Base-by-base conservation (phyloP, 2,113 vertebrate species). In the Chamaetylas fuelleborni region DNA sequence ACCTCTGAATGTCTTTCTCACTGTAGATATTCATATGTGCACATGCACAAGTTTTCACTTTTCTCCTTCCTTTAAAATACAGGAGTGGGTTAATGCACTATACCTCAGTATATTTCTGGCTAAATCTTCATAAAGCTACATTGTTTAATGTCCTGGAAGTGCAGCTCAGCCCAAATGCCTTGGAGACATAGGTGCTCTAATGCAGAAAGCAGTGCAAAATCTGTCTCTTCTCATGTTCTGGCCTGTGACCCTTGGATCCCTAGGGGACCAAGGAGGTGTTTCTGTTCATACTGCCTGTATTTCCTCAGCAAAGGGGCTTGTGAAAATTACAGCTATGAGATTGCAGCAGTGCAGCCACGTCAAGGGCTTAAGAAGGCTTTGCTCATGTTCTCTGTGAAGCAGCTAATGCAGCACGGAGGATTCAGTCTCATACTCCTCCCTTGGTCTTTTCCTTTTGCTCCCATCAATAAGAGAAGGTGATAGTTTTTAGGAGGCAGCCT, bases 181-280 rank as follows among this genome's bases (percentile, higher is more conserved):
- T 29, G 33, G 65, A 74, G 81, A 94, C 38, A 6, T 60, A 91
- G 92, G 84, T 96, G 84, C 85, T 93, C 14, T 87, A 50, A 85
- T 82, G 84, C 43, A 95, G 87, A 95, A 87, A 93, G 81, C 90
- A 90, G 78, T 24, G 58, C 62, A 29, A 60, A 36, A 72, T 93
- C 86, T 70, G 48, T 71, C 70, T 91, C 36, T 81, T 90, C 61
- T 82, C 61, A 26, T 34, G 76, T 62, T 76, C 50, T 82, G 81
- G 58, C 85, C 92, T 24, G 50, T 96, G 93, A 92, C 92, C 92
- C 83, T 71, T 92, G 60, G 64, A 78, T 66, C 40, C 87, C 84
- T 79, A 69, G 66, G 74, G 82, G 81, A 40, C 15, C 42, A 20
- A 38, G 67, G 81, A 81, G 34, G 67, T 85, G 51, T 90, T 83